Evolutionary conservation across 2,797 vertebrate genomes (phyloP).

Genomic region (Chrysocyon brachyurus): DNA sequence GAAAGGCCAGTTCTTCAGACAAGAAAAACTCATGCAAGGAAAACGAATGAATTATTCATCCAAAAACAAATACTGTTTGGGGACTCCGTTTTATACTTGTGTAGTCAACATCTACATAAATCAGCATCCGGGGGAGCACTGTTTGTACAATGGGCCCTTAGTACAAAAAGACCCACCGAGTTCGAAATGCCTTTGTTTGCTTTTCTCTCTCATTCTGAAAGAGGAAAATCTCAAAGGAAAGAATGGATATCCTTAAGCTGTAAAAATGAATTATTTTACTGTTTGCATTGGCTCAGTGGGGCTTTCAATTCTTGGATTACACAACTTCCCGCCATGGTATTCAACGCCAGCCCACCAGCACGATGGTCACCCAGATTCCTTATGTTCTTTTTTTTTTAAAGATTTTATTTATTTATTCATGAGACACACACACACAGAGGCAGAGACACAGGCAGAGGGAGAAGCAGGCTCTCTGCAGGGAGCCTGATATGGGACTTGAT

Average conservation of each 20-base stretch:
- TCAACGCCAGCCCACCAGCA: not conserved
- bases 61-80: slow-evolving; percentile 78
- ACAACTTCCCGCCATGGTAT: not conserved
- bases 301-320: not conserved
- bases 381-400: too few relatives aligned
- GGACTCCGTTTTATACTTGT: not conserved
- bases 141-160: not conserved
- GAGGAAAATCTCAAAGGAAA: slow-evolving; percentile 41
- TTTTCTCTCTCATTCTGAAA: not conserved
- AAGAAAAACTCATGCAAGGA: slow-evolving; percentile 67
- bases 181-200: not conserved
- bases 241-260: not conserved
- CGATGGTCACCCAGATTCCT: rapidly evolving
- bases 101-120: slow-evolving; percentile 8
- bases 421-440: too few relatives aligned
- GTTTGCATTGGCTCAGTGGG: not conserved
- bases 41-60: slow-evolving; percentile 80
- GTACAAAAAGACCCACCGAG: not conserved
- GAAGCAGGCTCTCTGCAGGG: too few relatives aligned
- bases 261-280: not conserved
- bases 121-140: not conserved
- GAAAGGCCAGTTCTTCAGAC: slow-evolving; percentile 78
- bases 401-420: too few relatives aligned
- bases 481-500: too few relatives aligned
- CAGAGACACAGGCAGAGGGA: too few relatives aligned